Evolutionary conservation across 2,113 vertebrate species (phyloP).

Genomic region (Nothobranchius furzeri): DNA sequence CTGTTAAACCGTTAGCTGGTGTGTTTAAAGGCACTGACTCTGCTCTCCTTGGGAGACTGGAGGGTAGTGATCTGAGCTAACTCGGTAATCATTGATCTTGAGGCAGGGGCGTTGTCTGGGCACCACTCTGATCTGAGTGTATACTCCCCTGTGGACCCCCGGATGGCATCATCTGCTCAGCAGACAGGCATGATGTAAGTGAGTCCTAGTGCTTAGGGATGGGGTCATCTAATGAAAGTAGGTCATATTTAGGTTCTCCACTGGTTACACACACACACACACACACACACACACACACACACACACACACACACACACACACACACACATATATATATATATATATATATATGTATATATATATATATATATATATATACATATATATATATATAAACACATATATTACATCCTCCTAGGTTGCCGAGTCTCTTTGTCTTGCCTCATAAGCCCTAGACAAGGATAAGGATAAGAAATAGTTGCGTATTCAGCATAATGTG

Average conservation of each 20-base stretch:
- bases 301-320: too few relatives aligned
- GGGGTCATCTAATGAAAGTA: slow-evolving; percentile 37
- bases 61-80: slow-evolving; percentile 71
- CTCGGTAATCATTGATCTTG: slow-evolving; percentile 77
- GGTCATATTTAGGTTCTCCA: slow-evolving; percentile 23
- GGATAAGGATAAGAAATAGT: slow-evolving; percentile 27
- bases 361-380: too few relatives aligned
- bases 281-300: too few relatives aligned
- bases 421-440: slow-evolving; percentile 36
- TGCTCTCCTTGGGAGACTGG: slow-evolving; percentile 53
- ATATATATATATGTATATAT: too few relatives aligned
- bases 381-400: too few relatives aligned
- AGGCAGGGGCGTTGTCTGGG: slow-evolving; percentile 67
- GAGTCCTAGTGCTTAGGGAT: slow-evolving; percentile 54
- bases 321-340: too few relatives aligned
- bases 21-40: slow-evolving; percentile 60
- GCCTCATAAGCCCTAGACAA: slow-evolving; percentile 14
- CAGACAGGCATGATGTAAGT: slow-evolving; percentile 41
- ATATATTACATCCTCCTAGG: not conserved
- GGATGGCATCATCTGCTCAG: slow-evolving; percentile 65
- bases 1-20: slow-evolving; percentile 64
- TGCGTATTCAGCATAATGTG: slow-evolving; percentile 31
- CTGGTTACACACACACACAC: slow-evolving; percentile 4
- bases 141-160: slow-evolving; percentile 62
- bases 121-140: slow-evolving; percentile 65